phyloP scores from a whole-genome alignment of 2,113 vertebrate species.

The Cinclus cinclus region DNA sequence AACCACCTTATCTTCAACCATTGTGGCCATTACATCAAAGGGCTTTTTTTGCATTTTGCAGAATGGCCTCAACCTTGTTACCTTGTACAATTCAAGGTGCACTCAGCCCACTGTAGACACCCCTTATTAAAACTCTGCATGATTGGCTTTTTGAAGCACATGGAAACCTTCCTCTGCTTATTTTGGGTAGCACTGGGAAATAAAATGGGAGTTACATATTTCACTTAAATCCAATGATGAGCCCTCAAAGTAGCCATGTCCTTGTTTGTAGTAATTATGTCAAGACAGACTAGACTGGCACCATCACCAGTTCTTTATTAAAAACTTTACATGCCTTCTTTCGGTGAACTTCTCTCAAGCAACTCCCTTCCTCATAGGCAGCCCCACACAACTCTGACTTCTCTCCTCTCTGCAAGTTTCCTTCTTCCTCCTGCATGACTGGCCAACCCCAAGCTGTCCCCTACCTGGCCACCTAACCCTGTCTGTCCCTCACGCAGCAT shows the following conservation, averaged over 20 bases:
- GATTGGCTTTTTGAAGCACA: rapidly evolving
- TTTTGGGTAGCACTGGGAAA: not conserved
- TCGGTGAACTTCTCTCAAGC: no score
- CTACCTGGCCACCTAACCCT: no score
- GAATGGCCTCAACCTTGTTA: not conserved
- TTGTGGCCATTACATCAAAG: rapidly evolving
- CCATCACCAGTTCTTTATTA: no score
- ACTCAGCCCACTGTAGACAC: not conserved
- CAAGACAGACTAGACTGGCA: no score
- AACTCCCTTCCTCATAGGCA: no score
- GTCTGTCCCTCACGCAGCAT: no score
- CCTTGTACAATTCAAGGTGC: not conserved
- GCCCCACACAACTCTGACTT: no score
- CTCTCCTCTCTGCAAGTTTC: no score
- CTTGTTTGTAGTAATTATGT: not conserved
- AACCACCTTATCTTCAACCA: not conserved
- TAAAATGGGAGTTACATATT: not conserved
- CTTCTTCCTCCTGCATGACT: no score
- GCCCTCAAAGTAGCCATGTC: not conserved
- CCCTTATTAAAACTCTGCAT: not conserved
- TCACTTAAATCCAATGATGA: not conserved
- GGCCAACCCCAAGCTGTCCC: no score
- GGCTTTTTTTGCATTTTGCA: rapidly evolving
- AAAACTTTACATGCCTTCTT: no score
- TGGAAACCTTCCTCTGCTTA: not conserved